Conservation (phyloP, 2,888 invertebrate species). For the Rhogogaster chlorosoma region DNA sequence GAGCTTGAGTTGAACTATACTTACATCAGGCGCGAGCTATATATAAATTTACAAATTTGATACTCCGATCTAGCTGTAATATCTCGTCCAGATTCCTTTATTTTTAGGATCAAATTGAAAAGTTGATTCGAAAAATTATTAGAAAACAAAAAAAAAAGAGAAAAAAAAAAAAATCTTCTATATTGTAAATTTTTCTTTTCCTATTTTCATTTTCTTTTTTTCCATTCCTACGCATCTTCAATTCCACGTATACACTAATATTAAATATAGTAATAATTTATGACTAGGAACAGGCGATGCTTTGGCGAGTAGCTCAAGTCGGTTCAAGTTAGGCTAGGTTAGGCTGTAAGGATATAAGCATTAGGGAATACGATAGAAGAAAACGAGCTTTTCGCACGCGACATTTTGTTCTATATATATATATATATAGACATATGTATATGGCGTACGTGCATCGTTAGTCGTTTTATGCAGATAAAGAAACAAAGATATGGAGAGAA, state of each 20-base stretch:
- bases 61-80: no score
- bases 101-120: no score
- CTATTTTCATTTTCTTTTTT: not conserved
- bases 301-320: slow-evolving; percentile 6
- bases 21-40: no score
- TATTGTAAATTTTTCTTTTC: not conserved
- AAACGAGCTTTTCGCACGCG: slow-evolving; percentile 42
- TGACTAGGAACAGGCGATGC: not conserved
- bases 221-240: not conserved
- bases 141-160: not conserved
- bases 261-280: not conserved
- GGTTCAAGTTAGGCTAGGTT: slow-evolving; percentile 8
- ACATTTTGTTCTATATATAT: not conserved
- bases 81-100: no score
- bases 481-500: not conserved
- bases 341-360: not conserved
- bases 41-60: no score
- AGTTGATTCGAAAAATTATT: no score
- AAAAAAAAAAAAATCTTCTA: not conserved
- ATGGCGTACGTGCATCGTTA: not conserved
- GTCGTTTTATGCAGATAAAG: not conserved
- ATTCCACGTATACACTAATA: not conserved
- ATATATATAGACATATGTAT: not conserved
- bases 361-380: not conserved
- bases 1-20: no score